Evolutionary conservation across 2,113 vertebrate genomes (phyloP).

Genomic region (Oryzias woworae): DNA sequence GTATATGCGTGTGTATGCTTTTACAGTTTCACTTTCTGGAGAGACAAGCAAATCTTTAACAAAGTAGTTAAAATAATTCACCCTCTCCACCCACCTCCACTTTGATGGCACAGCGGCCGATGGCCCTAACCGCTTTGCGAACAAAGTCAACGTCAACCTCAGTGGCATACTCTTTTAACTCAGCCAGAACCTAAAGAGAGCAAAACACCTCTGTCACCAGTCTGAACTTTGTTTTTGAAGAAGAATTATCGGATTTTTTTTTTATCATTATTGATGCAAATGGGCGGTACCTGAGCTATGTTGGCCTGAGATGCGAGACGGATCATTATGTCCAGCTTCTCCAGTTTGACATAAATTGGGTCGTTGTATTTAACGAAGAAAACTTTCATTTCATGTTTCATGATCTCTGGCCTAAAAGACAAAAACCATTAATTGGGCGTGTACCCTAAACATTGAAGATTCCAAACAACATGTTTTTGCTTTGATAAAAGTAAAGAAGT

Average conservation of each 20-base stretch:
- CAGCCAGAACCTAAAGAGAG: constrained; percentile 87
- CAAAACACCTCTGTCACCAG: not conserved
- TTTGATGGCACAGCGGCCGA: constrained; percentile 98
- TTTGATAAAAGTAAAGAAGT: not conserved
- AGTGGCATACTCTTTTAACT: constrained; percentile 96
- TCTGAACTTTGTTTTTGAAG: not conserved
- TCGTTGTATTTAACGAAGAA: constrained; percentile 99
- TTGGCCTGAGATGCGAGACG: constrained; percentile 97
- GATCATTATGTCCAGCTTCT: constrained; percentile 99
- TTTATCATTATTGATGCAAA: not conserved
- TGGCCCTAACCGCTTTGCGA: constrained; percentile 93
- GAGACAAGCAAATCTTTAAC: not conserved
- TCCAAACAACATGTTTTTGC: not conserved
- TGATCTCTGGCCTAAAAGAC: constrained; percentile 87
- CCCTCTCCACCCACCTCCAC: constrained; percentile 86
- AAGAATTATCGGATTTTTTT: not conserved
- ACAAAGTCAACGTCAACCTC: constrained; percentile 99
- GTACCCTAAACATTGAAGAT: not conserved
- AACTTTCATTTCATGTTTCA: constrained; percentile 99
- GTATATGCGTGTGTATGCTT: not conserved
- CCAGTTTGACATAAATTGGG: constrained; percentile 97
- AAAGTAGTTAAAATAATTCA: not conserved
- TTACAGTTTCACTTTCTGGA: not conserved
- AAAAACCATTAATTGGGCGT: not conserved
- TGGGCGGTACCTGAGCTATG: constrained; percentile 88